Evolutionary conservation across 2,113 vertebrate species (phyloP).

Genomic region (Atlantisia rogersi): DNA sequence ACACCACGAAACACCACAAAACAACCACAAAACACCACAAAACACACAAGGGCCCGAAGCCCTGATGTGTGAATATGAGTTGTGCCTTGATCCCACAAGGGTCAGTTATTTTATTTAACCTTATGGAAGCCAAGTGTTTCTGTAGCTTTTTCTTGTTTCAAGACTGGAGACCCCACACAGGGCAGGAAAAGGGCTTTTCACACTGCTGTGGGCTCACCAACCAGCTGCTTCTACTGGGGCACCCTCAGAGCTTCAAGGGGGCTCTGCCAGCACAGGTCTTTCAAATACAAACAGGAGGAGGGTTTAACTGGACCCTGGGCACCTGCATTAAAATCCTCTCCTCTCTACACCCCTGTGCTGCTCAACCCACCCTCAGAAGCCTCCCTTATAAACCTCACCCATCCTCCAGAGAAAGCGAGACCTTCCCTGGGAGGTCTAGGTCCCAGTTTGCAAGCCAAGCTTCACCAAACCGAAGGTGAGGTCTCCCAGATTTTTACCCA

Average conservation of each 20-base stretch:
- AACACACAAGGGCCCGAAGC: fast-evolving
- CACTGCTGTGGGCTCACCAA: fast-evolving
- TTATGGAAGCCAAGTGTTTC: not conserved
- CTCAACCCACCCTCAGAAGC: not conserved
- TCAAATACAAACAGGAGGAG: not conserved
- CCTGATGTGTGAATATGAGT: not conserved
- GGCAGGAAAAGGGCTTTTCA: fast-evolving
- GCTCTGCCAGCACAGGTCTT: not conserved
- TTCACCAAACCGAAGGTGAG: fast-evolving
- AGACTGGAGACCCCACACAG: not conserved
- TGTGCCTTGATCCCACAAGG: not conserved
- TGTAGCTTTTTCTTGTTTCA: not conserved
- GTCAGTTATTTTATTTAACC: not conserved
- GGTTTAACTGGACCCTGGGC: no score
- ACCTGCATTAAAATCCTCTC: not conserved
- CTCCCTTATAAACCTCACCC: not conserved
- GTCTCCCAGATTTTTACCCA: not conserved
- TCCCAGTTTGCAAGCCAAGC: not conserved
- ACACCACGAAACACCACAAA: no score
- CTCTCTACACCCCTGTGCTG: not conserved
- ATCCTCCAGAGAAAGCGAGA: fast-evolving
- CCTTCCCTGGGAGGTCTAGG: not conserved
- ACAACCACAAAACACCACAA: not conserved
- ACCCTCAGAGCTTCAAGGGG: not conserved
- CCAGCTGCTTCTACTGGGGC: not conserved